phyloP scores from a whole-genome alignment of 53 echinoderm and acorn worm species.

The Zoroaster sp. region DNA sequence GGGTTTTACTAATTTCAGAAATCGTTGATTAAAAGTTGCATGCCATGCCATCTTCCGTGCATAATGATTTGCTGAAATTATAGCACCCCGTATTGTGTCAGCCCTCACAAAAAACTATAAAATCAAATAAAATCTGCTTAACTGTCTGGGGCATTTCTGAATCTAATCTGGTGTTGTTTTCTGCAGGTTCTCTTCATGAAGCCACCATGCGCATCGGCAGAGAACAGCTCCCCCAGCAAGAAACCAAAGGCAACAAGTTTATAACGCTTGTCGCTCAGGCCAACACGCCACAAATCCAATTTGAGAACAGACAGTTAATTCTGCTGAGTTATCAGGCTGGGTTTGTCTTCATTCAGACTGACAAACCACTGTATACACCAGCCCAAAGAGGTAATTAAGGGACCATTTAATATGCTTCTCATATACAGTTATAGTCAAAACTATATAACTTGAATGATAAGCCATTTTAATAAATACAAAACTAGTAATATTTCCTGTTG shows the following conservation, averaged over 20 bases:
- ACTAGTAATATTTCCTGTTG: no score
- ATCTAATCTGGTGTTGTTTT: not conserved
- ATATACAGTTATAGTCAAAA: no score
- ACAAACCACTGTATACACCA: slow-evolving; percentile 73
- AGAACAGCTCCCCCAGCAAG: not conserved
- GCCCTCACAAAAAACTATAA: no score
- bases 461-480: no score
- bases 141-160: not conserved
- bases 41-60: no score
- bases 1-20: no score
- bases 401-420: no score
- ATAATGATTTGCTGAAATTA: no score
- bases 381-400: slow-evolving; percentile 58
- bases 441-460: no score
- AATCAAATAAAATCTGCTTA: not conserved
- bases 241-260: slow-evolving; percentile 10
- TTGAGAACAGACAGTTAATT: slow-evolving; percentile 28
- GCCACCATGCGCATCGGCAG: not conserved
- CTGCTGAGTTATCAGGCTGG: slow-evolving; percentile 56
- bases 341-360: slow-evolving; percentile 77
- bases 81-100: no score
- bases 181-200: not conserved
- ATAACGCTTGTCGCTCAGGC: slow-evolving; percentile 13
- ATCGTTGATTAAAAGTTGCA: no score
- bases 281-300: not conserved